These are phyloP conservation scores for Lepeophtheirus salmonis DNA, from an alignment of 1,140 invertebrate genomes.

Conservation along the genomic window DNA sequence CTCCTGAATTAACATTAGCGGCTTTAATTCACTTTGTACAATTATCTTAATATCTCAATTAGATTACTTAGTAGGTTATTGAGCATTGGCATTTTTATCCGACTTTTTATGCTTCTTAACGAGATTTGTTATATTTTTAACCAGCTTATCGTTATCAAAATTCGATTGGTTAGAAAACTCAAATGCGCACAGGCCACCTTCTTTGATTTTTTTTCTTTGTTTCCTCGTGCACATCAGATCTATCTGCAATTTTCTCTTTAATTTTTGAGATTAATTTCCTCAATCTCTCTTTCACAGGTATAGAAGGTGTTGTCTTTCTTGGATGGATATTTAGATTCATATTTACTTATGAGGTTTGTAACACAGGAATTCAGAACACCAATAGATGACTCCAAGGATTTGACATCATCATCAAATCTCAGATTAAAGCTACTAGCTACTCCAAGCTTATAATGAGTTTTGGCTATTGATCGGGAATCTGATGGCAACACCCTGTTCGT, in stretches of 20 bases:
- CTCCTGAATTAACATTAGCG: too few relatives aligned
- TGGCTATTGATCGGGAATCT: slow-evolving; percentile 44
- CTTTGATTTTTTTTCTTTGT: slow-evolving; percentile 22
- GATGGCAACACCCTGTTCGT: slow-evolving; percentile 35
- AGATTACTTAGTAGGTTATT: background rate
- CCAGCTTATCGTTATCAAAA: too few relatives aligned
- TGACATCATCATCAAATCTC: slow-evolving; percentile 47
- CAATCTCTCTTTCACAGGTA: slow-evolving; percentile 46
- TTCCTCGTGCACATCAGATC: slow-evolving; percentile 51
- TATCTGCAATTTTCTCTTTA: slow-evolving; percentile 56
- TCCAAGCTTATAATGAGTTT: slow-evolving; percentile 63
- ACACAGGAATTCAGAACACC: slow-evolving; percentile 46
- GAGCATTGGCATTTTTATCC: background rate
- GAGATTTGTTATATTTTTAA: background rate
- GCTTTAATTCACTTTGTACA: too few relatives aligned
- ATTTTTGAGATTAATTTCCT: slow-evolving; percentile 63
- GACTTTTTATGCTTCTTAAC: slow-evolving; percentile 8
- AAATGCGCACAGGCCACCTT: background rate
- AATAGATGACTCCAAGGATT: slow-evolving; percentile 46
- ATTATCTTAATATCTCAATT: background rate
- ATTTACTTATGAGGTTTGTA: slow-evolving; percentile 37
- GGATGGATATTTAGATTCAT: slow-evolving; percentile 22
- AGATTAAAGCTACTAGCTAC: slow-evolving; percentile 47
- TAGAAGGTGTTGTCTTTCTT: slow-evolving; percentile 33
- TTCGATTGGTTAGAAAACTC: too few relatives aligned